Percentiles rank a stretch among this genome's conserved stretches.
Evolutionary conservation across 2,888 invertebrate genomes (phyloP).

Genomic region (Pollenia griseotomentosa): DNA sequence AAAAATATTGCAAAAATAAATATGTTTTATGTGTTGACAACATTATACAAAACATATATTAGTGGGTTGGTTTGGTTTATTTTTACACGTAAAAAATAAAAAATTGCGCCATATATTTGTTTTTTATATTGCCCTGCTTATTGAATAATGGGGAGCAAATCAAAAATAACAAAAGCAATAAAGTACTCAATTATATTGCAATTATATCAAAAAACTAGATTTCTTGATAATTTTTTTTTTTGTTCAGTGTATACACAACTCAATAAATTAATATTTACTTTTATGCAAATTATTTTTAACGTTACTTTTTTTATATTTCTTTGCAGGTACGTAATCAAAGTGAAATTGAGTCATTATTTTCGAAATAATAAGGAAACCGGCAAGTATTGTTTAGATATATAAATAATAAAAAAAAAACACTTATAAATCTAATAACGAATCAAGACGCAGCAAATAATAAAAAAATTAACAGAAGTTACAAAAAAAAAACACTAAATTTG

Average conservation of each 20-base stretch:
- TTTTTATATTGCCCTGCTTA: no score
- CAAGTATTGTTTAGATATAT: slow-evolving; percentile 58
- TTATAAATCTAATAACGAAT: slow-evolving; percentile 3
- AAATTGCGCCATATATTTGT: no score
- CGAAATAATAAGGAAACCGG: slow-evolving; percentile 41
- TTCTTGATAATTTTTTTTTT: neutral
- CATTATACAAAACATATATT: no score
- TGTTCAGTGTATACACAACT: neutral
- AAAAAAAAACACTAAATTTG: slow-evolving; percentile 19
- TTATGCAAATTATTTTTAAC: slow-evolving; percentile 54
- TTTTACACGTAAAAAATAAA: no score
- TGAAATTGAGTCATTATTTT: slow-evolving; percentile 54
- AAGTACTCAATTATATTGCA: no score
- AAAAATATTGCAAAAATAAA: no score
- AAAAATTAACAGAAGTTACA: neutral
- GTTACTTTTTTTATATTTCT: slow-evolving; percentile 35
- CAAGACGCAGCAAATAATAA: neutral
- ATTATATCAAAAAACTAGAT: no score
- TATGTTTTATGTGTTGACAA: no score
- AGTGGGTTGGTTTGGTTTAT: no score
- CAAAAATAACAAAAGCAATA: no score
- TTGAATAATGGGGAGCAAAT: no score
- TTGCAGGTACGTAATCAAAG: slow-evolving; percentile 73
- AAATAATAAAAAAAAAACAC: neutral
- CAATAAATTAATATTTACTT: slow-evolving; percentile 39